Percentiles rank a stretch among this genome's conserved stretches.
These are phyloP conservation scores for Drosophila varians DNA, from an alignment of 1,140 invertebrate genomes.

Conservation along the genomic window DNA sequence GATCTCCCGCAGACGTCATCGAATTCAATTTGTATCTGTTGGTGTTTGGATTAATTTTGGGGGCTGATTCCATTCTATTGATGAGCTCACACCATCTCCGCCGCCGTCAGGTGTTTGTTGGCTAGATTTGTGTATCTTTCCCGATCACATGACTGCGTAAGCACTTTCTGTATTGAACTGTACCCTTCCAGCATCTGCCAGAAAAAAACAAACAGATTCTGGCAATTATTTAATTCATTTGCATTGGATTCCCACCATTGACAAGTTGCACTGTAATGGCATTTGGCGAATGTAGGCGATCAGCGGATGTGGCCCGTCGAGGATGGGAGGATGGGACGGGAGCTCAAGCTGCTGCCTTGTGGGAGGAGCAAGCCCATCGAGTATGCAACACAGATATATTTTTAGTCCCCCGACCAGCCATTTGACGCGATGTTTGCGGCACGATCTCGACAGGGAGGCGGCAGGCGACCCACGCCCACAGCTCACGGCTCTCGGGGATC, in stretches of 20 bases:
- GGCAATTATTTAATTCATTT: too few relatives aligned
- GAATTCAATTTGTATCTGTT: conserved; percentile 17
- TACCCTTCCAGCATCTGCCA: too few relatives aligned
- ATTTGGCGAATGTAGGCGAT: conserved; percentile 13
- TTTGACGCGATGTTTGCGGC: conserved; percentile 69
- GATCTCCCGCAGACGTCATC: conserved; percentile 36
- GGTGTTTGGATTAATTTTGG: conserved; percentile 31
- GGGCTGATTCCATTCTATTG: conserved; percentile 54
- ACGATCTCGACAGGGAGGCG: conserved; percentile 51
- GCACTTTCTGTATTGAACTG: conserved; percentile 15
- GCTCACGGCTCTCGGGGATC: conserved; percentile 8
- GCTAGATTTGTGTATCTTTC: conserved; percentile 47
- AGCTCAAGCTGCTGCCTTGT: conserved; percentile 32
- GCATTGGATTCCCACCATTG: not conserved
- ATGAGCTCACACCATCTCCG: conserved; percentile 54
- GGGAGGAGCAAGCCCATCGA: conserved; percentile 41
- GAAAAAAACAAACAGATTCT: too few relatives aligned
- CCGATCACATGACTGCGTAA: conserved; percentile 53
- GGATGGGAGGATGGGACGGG: conserved; percentile 14
- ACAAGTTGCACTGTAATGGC: not conserved
- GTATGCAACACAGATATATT: conserved; percentile 45
- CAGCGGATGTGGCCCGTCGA: conserved; percentile 4
- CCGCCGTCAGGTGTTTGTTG: conserved; percentile 25
- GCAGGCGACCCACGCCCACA: conserved; percentile 26
- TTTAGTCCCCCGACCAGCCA: conserved; percentile 54